Evolutionary conservation across 1,140 invertebrate genomes (phyloP), one percentile per base, ranked within the genome.

Genomic region (Drosophila sechellia): DNA sequence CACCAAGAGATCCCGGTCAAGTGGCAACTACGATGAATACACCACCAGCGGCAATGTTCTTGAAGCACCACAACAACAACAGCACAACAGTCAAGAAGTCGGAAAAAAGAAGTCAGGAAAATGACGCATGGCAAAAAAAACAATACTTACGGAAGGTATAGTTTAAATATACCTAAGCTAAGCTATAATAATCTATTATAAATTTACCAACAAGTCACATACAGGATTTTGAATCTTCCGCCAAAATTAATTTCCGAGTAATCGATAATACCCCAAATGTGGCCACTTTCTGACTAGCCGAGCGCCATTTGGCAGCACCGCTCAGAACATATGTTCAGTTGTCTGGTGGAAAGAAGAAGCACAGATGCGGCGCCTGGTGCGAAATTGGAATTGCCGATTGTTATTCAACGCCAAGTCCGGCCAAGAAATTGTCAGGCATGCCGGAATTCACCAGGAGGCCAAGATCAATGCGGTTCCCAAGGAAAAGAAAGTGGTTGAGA

Each of bases 1-100:
- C 93, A 94, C 17, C 69, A 93, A 93, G 50, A 90, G 92, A 43
- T 93, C 66, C 45, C 93, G 40, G 65, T 75, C 79, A 11, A 90
- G 90, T 12, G 90, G 90, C 25, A 91, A 91, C 43, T 92, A 92
- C 35, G 92, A 92, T 79, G 91, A 90, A 22, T 90, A 90, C 39
- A 91, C 90, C 20, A 92, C 68, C 78, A 79, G 72, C 34, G 84
- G 90, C 78, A 91, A 91, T 92, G 75, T 93, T 93, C 74, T 94
- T 94, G 75, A 95, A 95, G 75, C 84, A 17, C 17, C 17, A 17
- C 17, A 17, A 17, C 17, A 17, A 17, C 17, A 17, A 17, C 17
- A 17, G 17, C 17, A 17, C 17, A 17, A 17, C 17, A 17, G 17
- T 17, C 17, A 17, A 17, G 17, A 17, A 17, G 17, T 17, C 17